Evolutionary conservation across 1,140 invertebrate genomes (phyloP), one percentile per base, ranked within the genome.

Genomic region (Propsilocerus akamusi): DNA sequence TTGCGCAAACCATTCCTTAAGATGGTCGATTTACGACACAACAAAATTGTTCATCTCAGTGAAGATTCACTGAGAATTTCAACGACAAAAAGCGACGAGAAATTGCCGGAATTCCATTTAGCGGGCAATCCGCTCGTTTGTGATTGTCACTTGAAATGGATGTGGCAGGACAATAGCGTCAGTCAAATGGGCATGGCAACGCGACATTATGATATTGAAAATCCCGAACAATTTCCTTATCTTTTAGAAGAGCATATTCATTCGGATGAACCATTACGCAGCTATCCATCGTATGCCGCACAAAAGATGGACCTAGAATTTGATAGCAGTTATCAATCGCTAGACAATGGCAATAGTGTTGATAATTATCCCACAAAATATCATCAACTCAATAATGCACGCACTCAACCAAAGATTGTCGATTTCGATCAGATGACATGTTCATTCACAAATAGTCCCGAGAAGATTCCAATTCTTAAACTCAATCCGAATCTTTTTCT

Each of bases 1-100:
- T 85, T 90, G 66, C 87, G 88, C 60, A 94, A 93, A 63, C 84
- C 84, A 2, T 92, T 92, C 64, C 65, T 93, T 47, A 90, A 86
- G 1, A 70, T 81, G 47, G 87, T 93, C 2, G 86, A 93, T 64
- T 67, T 94, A 30, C 82, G 81, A 55, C 80, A 82, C 34, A 94
- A 94, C 62, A 77, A 82, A 58, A 80, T 94, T 57, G 80, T 80
- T 46, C 86, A 77, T 55, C 63, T 94, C 34, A 87, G 89, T 57
- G 83, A 86, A 11, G 91, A 90, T 64, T 86, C 89, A 0, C 63
- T 94, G 47, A 69, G 87, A 47, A 78, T 94, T 60, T 86, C 81
- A 49, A 78, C 83, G 5, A 81, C 87, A 14, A 80, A 83, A 10
- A 68, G 75, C 37, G 77, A 83, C 48, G 81, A 80, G 59, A 69